Conservation (phyloP, 2,113 vertebrate genomes). For the Glaucidium brasilianum region DNA sequence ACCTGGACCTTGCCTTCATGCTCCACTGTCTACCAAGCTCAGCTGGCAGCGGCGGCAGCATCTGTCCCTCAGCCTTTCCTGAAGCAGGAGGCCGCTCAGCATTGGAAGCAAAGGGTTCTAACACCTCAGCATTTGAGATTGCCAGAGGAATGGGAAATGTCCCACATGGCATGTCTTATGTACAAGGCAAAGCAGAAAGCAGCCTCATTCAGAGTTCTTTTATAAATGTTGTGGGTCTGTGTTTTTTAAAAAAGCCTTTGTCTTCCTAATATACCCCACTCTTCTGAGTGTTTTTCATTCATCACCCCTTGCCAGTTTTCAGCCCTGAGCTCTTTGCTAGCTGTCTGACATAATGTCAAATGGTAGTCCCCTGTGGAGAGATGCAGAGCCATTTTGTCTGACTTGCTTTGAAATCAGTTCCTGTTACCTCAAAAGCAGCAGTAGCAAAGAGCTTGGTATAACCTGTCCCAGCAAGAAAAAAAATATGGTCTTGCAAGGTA, state of each 20-base stretch:
- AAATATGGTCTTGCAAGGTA: background rate
- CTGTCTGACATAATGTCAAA: background rate
- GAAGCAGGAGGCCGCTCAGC: background rate
- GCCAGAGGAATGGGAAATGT: background rate
- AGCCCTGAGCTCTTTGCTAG: background rate
- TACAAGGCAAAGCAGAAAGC: background rate
- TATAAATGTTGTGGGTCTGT: background rate
- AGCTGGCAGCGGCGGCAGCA: background rate
- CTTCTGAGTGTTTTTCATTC: background rate
- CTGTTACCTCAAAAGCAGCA: background rate
- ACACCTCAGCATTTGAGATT: background rate
- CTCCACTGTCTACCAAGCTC: background rate
- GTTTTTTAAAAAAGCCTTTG: background rate
- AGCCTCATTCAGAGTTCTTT: background rate
- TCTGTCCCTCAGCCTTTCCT: background rate
- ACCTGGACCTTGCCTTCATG: background rate
- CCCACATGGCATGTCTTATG: background rate
- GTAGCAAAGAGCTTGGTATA: background rate
- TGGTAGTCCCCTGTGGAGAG: background rate
- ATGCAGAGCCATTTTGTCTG: background rate
- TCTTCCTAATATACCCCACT: background rate
- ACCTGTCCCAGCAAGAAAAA: background rate
- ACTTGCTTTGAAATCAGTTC: background rate
- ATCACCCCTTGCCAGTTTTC: background rate
- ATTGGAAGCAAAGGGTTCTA: background rate